Conservation (phyloP, 1,140 invertebrate species). For the Hyles vespertilio region DNA sequence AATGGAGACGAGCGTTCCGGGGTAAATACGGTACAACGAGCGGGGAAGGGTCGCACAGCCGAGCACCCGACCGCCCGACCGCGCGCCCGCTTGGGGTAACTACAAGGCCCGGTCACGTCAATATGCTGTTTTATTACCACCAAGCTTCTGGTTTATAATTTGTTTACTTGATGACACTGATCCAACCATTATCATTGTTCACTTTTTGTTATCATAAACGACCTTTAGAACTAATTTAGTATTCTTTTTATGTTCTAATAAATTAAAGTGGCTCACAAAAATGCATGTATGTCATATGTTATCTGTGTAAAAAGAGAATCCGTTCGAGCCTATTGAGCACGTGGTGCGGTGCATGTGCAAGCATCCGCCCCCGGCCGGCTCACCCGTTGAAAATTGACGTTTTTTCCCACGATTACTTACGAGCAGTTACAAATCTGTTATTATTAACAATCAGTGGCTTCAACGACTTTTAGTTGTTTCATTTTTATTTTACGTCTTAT, state of each 20-base stretch:
- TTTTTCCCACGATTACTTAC: slow-evolving; percentile 62
- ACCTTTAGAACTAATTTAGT: no score
- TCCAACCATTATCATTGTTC: slow-evolving; percentile 10
- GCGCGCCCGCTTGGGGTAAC: slow-evolving; percentile 62
- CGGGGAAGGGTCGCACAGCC: slow-evolving; percentile 57
- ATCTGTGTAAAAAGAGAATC: slow-evolving; percentile 18
- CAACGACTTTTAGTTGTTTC: no score
- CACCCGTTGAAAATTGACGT: slow-evolving; percentile 45
- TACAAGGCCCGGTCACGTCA: slow-evolving; percentile 58
- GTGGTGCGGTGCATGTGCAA: slow-evolving; percentile 44
- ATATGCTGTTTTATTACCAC: slow-evolving; percentile 66
- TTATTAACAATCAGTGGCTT: slow-evolving; percentile 26
- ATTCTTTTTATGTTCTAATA: not conserved
- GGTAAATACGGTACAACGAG: slow-evolving; percentile 68
- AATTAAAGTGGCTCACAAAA: slow-evolving; percentile 10
- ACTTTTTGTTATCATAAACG: not conserved
- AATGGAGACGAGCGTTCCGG: slow-evolving; percentile 67
- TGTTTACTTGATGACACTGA: slow-evolving; percentile 47
- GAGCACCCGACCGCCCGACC: slow-evolving; percentile 27
- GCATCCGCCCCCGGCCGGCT: slow-evolving; percentile 51
- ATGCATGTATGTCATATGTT: slow-evolving; percentile 1
- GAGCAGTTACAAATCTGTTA: slow-evolving; percentile 37
- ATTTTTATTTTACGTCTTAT: not conserved
- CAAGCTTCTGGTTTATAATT: slow-evolving; percentile 59
- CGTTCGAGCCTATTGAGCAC: slow-evolving; percentile 43